Conservation (phyloP, 2,113 vertebrate genomes). For the Uropsilus gracilis region DNA sequence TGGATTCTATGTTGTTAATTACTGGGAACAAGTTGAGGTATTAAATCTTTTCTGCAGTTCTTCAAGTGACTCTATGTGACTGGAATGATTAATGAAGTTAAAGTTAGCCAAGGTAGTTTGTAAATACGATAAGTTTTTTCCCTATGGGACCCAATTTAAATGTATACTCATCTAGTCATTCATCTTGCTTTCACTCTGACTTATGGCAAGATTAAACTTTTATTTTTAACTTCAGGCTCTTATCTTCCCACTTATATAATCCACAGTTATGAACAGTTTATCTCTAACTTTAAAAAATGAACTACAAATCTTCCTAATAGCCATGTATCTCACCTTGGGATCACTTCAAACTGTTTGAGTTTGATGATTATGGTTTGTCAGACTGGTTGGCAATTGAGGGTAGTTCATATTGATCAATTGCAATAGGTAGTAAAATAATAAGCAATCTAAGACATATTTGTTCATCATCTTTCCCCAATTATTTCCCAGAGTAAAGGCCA, state of each 20-base stretch:
- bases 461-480: conserved; percentile 45
- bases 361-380: conserved; percentile 65
- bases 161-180: neutral
- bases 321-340: neutral
- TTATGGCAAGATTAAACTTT: neutral
- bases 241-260: conserved; percentile 20
- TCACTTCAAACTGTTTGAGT: neutral
- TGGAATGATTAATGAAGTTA: neutral
- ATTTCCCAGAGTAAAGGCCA: neutral
- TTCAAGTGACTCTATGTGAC: neutral
- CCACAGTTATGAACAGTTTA: neutral
- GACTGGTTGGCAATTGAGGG: neutral
- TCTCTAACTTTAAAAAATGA: conserved; percentile 38
- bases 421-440: conserved; percentile 24
- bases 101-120: neutral
- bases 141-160: neutral
- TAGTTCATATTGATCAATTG: conserved; percentile 48
- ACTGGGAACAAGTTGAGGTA: neutral
- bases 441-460: conserved; percentile 40
- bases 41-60: neutral
- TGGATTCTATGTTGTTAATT: neutral
- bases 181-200: conserved; percentile 26
- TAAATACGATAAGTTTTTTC: neutral
- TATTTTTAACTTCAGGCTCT: conserved; percentile 43
- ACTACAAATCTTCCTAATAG: conserved; percentile 41